phyloP scores from a whole-genome alignment of 2,113 vertebrate genomes.

The Pteruthius melanotis region DNA sequence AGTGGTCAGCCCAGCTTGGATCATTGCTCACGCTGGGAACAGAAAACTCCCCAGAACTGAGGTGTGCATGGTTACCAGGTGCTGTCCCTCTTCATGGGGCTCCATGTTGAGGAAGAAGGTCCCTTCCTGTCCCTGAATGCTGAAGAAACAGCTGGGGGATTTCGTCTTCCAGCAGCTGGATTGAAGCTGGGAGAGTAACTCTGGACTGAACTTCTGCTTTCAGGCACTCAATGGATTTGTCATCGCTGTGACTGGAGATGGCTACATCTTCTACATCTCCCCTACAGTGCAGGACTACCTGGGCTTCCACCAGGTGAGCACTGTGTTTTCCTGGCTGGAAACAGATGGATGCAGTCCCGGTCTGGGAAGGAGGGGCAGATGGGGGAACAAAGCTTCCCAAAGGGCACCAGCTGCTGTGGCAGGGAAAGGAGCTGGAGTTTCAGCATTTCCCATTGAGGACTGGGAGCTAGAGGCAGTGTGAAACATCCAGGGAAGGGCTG shows the following conservation, averaged over 20 bases:
- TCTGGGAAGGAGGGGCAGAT: not conserved
- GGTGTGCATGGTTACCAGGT: not conserved
- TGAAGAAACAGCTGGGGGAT: not conserved
- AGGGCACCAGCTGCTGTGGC: not conserved
- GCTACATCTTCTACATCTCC: constrained; percentile 45
- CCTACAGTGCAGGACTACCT: constrained; percentile 31
- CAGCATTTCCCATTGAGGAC: not conserved
- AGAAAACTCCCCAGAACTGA: not conserved
- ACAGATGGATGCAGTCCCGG: not conserved
- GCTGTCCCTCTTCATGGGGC: not conserved
- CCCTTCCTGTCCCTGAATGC: not conserved
- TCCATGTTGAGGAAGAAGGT: not conserved
- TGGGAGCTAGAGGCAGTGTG: not conserved
- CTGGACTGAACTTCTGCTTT: not conserved
- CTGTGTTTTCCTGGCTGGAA: not conserved
- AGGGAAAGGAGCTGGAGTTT: not conserved
- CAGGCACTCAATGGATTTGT: constrained; percentile 51
- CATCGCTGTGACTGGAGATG: not conserved
- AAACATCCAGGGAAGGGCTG: not conserved
- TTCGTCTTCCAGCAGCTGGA: not conserved
- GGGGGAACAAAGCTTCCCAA: not conserved
- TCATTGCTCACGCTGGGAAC: not conserved
- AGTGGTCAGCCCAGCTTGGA: not conserved
- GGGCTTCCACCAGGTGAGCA: constrained; percentile 43
- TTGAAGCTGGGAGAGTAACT: not conserved